These are phyloP conservation scores for Camelus bactrianus DNA, from an alignment of 2,113 vertebrate genomes.

Conservation along the genomic window DNA sequence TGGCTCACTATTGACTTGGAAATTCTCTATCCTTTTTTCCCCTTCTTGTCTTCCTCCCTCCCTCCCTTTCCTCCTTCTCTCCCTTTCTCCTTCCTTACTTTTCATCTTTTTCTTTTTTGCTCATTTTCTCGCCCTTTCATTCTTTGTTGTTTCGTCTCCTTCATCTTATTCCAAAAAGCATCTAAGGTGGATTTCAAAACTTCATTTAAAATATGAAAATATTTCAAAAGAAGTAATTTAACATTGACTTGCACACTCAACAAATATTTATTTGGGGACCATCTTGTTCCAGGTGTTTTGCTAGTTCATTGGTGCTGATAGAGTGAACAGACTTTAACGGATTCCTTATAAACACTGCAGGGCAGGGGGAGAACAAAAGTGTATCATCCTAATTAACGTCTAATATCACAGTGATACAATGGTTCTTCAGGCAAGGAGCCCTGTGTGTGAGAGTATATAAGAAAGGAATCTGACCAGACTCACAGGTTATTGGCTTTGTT, in stretches of 20 bases:
- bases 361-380: background rate
- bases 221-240: background rate
- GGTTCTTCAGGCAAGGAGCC: background rate
- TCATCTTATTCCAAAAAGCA: background rate
- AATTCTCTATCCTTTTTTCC: background rate
- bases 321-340: background rate
- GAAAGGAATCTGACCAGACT: background rate
- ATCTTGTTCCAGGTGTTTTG: background rate
- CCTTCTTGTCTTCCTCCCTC: no score
- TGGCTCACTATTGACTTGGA: background rate
- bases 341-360: background rate
- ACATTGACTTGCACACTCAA: background rate
- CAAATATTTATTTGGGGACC: background rate
- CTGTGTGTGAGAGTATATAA: background rate
- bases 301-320: background rate
- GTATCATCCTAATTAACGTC: background rate
- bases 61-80: background rate
- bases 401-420: background rate
- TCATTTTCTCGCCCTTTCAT: background rate
- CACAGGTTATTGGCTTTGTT: background rate
- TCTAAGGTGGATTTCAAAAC: background rate
- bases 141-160: background rate
- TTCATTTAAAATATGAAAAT: background rate
- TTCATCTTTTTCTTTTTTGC: background rate
- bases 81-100: background rate